These are phyloP conservation scores for Heteractis magnifica DNA, from an alignment of 92 coral and sea anemone species.

Conservation along the genomic window DNA sequence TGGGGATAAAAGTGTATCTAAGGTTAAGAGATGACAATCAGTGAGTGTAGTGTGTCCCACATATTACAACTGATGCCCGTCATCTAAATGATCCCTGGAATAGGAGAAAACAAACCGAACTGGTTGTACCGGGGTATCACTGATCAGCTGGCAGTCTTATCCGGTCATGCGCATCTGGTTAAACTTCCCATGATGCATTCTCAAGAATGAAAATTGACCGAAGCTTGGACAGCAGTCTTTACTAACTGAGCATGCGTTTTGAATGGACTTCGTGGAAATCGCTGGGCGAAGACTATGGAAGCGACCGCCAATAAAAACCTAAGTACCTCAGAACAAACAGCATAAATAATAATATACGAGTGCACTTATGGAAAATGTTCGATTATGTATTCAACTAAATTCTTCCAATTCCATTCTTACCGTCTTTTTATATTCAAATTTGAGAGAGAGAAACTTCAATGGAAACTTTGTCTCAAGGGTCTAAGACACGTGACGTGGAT, in stretches of 20 bases:
- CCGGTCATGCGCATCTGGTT: neutral
- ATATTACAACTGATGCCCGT: neutral
- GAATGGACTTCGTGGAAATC: no score
- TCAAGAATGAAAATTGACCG: no score
- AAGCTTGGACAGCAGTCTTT: neutral
- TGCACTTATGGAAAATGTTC: neutral
- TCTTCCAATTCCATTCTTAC: neutral
- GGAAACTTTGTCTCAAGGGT: neutral
- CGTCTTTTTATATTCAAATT: neutral
- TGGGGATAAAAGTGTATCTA: constrained; percentile 30
- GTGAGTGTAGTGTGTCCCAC: constrained; percentile 13
- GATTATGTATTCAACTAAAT: neutral
- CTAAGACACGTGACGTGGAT: neutral
- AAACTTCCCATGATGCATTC: neutral
- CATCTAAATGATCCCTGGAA: neutral
- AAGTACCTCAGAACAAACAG: neutral
- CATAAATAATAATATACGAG: neutral
- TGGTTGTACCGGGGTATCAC: no score
- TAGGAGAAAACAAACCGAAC: neutral
- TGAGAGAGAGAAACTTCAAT: neutral
- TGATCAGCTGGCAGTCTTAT: neutral
- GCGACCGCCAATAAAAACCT: neutral
- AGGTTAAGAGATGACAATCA: neutral
- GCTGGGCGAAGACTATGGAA: neutral
- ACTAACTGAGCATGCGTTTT: neutral